Evolutionary conservation across 1,140 invertebrate genomes (phyloP).

Genomic region (Drosophila pseudoobscura): DNA sequence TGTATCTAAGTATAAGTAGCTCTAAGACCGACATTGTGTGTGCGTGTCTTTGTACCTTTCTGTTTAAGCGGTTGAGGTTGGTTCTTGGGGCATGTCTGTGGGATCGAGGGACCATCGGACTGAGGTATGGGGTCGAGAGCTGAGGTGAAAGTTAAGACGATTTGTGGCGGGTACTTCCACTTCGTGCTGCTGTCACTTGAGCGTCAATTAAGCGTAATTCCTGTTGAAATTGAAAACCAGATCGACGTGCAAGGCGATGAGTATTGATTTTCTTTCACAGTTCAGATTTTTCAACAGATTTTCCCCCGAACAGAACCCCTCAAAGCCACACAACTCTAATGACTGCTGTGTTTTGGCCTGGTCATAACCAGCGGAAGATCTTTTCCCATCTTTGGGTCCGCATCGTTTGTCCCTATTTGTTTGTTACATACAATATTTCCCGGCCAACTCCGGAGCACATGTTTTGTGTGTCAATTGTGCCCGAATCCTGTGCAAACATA

Average conservation of each 20-base stretch:
- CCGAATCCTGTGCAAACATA: conserved; percentile 58
- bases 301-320: not conserved
- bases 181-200: conserved; percentile 51
- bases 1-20: conserved; percentile 33
- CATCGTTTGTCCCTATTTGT: conserved; percentile 49
- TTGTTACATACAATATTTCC: conserved; percentile 36
- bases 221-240: conserved; percentile 57
- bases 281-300: conserved; percentile 24
- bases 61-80: not conserved
- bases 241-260: conserved; percentile 38
- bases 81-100: conserved; percentile 11
- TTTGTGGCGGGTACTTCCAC: conserved; percentile 57
- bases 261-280: conserved; percentile 43
- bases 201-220: conserved; percentile 59
- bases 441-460: conserved; percentile 38
- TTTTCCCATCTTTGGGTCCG: conserved; percentile 27
- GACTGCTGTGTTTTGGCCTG: too few species aligned
- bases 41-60: conserved; percentile 25
- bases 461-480: conserved; percentile 65
- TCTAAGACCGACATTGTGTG: conserved; percentile 35
- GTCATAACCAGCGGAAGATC: too few species aligned
- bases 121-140: not conserved
- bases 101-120: not conserved
- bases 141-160: conserved; percentile 68
- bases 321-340: not conserved